Evolutionary conservation across 2,797 vertebrate genomes (phyloP), one percentile per base, ranked within the genome.

Genomic region (Sebastes trivittatus): DNA sequence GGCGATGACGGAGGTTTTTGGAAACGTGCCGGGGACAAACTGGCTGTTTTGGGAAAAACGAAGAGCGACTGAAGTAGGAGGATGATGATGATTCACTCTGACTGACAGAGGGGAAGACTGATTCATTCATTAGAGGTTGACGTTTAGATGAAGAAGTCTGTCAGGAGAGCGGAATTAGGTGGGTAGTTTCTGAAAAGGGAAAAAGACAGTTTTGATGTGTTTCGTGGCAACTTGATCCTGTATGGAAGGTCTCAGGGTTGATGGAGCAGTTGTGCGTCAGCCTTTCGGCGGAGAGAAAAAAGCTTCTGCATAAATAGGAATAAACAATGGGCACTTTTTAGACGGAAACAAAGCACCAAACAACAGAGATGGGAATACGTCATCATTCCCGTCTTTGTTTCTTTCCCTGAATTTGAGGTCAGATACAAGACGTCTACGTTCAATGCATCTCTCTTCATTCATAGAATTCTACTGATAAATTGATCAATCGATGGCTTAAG

Each of bases 271-370:
- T 1, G 77, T 79, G 83, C 58, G 77, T 90, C 38, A 34, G 76
- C 10, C 13, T 46, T 34, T 82, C 23, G 1, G 61, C 42, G 42
- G 63, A 77, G 55, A 89, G 11, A 38, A 38, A 77, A 79, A 77
- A 63, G 9, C 55, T 81, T 32, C 73, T 72, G 76, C 79, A 67
- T 81, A 67, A 87, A 78, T 11, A 63, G 25, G 64, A 74, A 71
- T 42, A 60, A 89, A 93, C 92, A 92, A 92, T 83, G 74, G 88
- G 4, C 14, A 74, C 87, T 84, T 86, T 90, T 90, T 77, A 86
- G 66, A 72, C 16, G 1, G 70, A 87, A 84, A 91, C 91, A 93
- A 90, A 90, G 90, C 80, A 27, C 59, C 88, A 82, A 84, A 89
- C 77, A 88, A 18, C 36, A 62, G 72, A 38, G 62, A 82, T 18